Conservation (phyloP, 2,888 invertebrate genomes). For the Rhodophaea formosa region DNA sequence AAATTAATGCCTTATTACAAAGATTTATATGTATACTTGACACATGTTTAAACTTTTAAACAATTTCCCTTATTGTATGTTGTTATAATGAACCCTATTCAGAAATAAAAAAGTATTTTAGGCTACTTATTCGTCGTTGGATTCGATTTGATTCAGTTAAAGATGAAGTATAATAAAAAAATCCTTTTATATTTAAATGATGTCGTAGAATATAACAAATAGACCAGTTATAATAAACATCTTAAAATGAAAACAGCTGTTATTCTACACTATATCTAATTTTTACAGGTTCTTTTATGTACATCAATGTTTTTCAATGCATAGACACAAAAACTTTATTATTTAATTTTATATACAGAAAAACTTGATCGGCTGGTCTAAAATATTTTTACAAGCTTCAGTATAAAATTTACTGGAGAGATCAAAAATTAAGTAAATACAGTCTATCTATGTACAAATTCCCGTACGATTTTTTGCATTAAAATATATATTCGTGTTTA, state of each 20-base stretch:
- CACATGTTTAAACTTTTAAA: neutral
- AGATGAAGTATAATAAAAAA: neutral
- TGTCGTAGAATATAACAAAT: too few species aligned
- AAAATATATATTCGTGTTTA: too few species aligned
- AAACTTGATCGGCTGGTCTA: neutral
- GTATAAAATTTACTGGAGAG: neutral
- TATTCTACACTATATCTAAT: too few species aligned
- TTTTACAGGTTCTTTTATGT: too few species aligned
- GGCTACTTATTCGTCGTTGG: neutral
- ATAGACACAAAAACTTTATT: too few species aligned
- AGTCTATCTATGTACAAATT: too few species aligned
- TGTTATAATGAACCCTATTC: neutral
- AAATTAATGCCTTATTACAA: slow-evolving; percentile 29
- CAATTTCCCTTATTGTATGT: neutral
- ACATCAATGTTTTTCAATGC: too few species aligned
- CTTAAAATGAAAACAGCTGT: too few species aligned
- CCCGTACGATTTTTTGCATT: too few species aligned
- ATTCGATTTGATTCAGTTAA: neutral
- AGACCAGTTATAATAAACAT: too few species aligned
- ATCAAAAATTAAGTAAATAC: too few species aligned
- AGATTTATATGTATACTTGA: neutral
- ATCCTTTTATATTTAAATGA: too few species aligned
- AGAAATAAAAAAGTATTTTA: neutral
- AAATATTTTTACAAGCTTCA: neutral
- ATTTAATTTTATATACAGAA: neutral